Evolutionary conservation across 1,140 invertebrate species (phyloP).

Genomic region (Phocides pigmalion): DNA sequence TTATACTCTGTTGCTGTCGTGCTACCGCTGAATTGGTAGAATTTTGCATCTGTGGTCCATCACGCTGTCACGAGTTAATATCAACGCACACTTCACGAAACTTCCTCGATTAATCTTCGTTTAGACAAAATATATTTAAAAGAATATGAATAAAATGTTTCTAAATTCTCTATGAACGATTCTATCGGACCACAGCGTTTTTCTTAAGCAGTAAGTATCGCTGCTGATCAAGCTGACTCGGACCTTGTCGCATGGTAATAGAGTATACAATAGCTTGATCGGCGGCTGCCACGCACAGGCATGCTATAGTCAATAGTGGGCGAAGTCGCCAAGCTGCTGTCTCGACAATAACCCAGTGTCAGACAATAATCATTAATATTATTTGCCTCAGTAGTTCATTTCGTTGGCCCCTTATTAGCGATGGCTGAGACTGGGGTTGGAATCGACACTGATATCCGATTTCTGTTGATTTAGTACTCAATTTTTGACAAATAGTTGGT

Average conservation of each 20-base stretch:
- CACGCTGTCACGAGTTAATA: constrained; percentile 2
- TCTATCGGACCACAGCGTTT: constrained; percentile 9
- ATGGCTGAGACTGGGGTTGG: constrained; percentile 4
- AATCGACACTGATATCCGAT: background rate
- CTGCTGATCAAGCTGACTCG: constrained; percentile 29
- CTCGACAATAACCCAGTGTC: constrained; percentile 83
- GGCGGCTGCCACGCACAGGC: constrained; percentile 36
- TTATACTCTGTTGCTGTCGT: constrained; percentile 2
- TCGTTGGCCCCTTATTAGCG: constrained; percentile 67
- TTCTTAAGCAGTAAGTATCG: constrained; percentile 19
- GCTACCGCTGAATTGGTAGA: constrained; percentile 13
- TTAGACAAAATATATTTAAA: background rate
- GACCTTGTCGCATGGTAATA: constrained; percentile 50
- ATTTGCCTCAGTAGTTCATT: constrained; percentile 71
- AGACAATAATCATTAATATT: constrained; percentile 82
- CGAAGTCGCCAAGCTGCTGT: constrained; percentile 77
- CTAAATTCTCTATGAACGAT: too few species aligned
- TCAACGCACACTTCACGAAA: background rate
- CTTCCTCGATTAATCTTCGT: background rate
- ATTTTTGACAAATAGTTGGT: background rate
- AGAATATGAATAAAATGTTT: too few species aligned
- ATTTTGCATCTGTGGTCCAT: constrained; percentile 30
- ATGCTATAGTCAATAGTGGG: constrained; percentile 71
- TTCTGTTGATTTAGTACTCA: background rate
- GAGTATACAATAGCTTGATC: constrained; percentile 41